Evolutionary conservation across 2,797 vertebrate genomes (phyloP), one percentile per base, ranked within the genome.

Genomic region (Echeneis naucrates): DNA sequence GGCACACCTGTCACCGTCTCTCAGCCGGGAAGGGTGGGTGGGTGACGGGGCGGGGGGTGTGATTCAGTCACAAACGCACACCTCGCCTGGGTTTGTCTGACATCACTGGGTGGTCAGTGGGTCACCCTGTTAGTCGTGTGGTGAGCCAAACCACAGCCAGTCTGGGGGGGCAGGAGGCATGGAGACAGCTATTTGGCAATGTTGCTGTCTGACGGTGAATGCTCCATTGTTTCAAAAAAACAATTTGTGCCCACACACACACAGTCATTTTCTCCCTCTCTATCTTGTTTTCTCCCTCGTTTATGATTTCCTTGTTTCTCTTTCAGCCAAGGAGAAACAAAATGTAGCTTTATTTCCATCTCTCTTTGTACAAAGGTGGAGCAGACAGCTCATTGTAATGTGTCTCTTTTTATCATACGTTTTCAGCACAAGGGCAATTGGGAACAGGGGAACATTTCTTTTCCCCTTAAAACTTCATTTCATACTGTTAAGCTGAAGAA

Each of bases 161-260:
- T 55, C 69, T 38, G 51, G 44, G 19, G 19, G 27, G 59, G 57
- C 5, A 40, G 65, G 23, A 45, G 33, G 72, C 62, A 42, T 23
- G 68, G 78, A 60, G 52, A 78, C 78, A 72, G 47, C 53, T 54
- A 40, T 76, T 45, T 59, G 40, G 47, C 61, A 66, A 44, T 75
- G 65, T 66, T 56, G 82, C 51, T 59, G 72, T 82, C 70, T 67
- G 56, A 57, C 60, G 40, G 33, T 85, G 72, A 90, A 78, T 76
- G 78, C 37, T 48, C 61, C 53, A 84, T 87, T 87, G 83, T 88
- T 77, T 55, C 3, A 21, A 52, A 58, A 77, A 79, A 72, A 75
- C 12, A 23, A 21, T 60, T 66, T 74, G 54, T 61, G 65, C 70
- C 66, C 50, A 26, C 75, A 64, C 44, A 42, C 24, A 30, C 17